Conservation (phyloP, 2,888 invertebrate genomes). For the Dendrolimus houi region DNA sequence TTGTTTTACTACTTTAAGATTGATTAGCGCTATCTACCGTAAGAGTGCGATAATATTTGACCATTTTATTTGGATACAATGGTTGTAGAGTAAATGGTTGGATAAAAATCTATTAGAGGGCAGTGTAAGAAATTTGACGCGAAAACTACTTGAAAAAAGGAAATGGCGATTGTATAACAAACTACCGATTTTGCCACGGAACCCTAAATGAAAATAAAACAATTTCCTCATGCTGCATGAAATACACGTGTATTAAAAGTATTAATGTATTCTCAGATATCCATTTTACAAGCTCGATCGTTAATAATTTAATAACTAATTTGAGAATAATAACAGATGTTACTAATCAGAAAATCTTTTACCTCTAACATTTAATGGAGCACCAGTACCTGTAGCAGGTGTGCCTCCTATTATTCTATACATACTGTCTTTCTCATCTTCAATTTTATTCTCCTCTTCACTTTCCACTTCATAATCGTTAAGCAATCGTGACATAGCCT, state of each 20-base stretch:
- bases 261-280: conserved; percentile 1
- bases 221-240: not conserved
- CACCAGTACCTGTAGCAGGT: conserved; percentile 51
- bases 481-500: not conserved
- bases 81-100: no score
- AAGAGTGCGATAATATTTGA: no score
- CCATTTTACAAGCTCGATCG: conserved; percentile 16
- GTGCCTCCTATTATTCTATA: conserved; percentile 51
- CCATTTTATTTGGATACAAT: no score
- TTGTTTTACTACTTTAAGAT: no score
- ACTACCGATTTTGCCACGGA: no score
- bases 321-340: not conserved
- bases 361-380: conserved; percentile 44
- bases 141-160: no score
- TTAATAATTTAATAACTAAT: conserved; percentile 3
- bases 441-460: conserved; percentile 7
- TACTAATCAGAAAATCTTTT: conserved; percentile 13
- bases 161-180: no score
- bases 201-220: not conserved
- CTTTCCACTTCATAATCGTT: conserved; percentile 6
- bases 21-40: no score
- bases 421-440: conserved; percentile 5
- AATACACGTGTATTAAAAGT: not conserved
- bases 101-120: no score
- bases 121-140: no score